Conservation (phyloP, 2,113 vertebrate genomes). For the Alligator mississippiensis region DNA sequence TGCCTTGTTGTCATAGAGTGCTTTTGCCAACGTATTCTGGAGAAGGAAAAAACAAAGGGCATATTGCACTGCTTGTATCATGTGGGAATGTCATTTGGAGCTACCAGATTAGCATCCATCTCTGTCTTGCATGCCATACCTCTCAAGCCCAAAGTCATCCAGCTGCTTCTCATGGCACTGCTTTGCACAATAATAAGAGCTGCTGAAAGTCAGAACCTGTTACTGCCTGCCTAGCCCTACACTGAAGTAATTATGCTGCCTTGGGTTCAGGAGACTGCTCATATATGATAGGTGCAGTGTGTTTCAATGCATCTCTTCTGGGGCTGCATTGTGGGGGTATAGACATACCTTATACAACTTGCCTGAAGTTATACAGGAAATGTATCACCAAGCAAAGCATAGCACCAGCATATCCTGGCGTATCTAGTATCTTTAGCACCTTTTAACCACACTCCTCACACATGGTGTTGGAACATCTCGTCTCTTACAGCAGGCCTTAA, state of each 20-base stretch:
- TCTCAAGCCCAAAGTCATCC: background rate
- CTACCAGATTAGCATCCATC: background rate
- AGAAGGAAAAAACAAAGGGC: background rate
- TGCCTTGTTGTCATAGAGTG: conserved; percentile 92
- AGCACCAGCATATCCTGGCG: background rate
- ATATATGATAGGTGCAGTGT: no score
- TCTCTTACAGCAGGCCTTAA: background rate
- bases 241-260: no score
- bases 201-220: background rate
- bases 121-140: accelerated
- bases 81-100: accelerated
- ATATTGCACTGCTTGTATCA: background rate
- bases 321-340: no score
- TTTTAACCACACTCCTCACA: background rate
- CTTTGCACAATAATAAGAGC: no score
- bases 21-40: conserved; percentile 88
- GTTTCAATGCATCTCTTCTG: no score
- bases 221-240: background rate
- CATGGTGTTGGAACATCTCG: background rate
- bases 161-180: accelerated
- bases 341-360: background rate
- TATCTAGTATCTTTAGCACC: background rate
- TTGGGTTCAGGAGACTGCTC: no score
- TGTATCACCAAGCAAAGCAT: background rate
- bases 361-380: background rate